Evolutionary conservation across 2,888 invertebrate species (phyloP).

Genomic region (Cryptocephalus moraei): DNA sequence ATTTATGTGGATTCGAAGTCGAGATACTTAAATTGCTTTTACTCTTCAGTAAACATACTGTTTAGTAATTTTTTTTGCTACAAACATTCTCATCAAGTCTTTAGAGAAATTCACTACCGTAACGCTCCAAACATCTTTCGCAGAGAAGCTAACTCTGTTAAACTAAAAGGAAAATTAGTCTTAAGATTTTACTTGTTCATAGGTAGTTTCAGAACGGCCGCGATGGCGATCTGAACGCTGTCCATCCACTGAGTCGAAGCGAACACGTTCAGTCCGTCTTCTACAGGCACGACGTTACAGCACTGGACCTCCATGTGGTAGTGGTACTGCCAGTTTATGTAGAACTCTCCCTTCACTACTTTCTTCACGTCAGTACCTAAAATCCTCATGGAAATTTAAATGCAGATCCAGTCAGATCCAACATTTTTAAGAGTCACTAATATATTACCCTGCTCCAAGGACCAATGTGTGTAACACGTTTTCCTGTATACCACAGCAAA

Average conservation of each 20-base stretch:
- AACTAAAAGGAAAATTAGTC: conserved; percentile 38
- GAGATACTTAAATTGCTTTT: too few species aligned
- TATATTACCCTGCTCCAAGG: too few species aligned
- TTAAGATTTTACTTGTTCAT: conserved; percentile 44
- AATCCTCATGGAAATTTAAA: neutral
- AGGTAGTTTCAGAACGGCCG: conserved; percentile 43
- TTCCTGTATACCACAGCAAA: too few species aligned
- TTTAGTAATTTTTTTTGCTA: too few species aligned
- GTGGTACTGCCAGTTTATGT: conserved; percentile 59
- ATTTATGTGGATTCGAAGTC: too few species aligned
- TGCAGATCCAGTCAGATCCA: neutral
- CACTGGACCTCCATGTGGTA: conserved; percentile 67
- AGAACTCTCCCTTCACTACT: conserved; percentile 46
- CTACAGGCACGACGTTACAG: conserved; percentile 51
- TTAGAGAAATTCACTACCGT: too few species aligned
- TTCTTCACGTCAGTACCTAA: conserved; percentile 33
- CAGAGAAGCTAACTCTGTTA: too few species aligned
- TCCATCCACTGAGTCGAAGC: conserved; percentile 58
- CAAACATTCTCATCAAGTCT: too few species aligned
- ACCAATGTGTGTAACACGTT: too few species aligned
- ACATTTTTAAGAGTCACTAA: too few species aligned
- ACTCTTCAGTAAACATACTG: too few species aligned
- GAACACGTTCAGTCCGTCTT: conserved; percentile 56
- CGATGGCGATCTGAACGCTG: conserved; percentile 43
- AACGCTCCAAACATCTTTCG: too few species aligned